Evolutionary conservation across 2,888 invertebrate genomes (phyloP).

Genomic region (Pterostichus niger): DNA sequence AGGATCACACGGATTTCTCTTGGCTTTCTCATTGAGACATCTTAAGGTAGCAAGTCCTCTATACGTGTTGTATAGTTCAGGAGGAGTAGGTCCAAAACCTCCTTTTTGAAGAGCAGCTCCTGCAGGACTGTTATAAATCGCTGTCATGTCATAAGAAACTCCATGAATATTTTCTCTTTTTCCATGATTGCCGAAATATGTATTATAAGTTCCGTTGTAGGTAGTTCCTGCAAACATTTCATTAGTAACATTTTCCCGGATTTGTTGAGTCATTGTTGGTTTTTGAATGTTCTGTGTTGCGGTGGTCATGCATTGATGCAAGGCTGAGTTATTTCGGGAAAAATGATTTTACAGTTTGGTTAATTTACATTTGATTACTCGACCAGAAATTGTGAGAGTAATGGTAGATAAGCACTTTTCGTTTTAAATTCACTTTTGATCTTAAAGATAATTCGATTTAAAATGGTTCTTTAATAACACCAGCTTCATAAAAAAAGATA

Average conservation of each 20-base stretch:
- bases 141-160: constrained; percentile 76
- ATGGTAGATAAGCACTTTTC: constrained; percentile 47
- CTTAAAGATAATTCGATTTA: constrained; percentile 43
- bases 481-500: constrained; percentile 29
- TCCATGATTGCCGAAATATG: constrained; percentile 77
- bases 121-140: constrained; percentile 75
- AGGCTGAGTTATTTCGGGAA: constrained; percentile 43
- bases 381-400: constrained; percentile 44
- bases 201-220: constrained; percentile 75
- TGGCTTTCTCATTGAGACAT: constrained; percentile 74
- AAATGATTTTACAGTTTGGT: constrained; percentile 43
- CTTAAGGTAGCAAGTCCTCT: constrained; percentile 75
- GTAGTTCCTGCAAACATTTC: constrained; percentile 71
- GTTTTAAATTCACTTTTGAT: constrained; percentile 47
- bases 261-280: constrained; percentile 10
- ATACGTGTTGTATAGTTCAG: constrained; percentile 74
- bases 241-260: background rate
- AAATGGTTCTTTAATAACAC: constrained; percentile 43
- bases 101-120: constrained; percentile 75
- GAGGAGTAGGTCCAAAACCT: constrained; percentile 74
- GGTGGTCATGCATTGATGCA: constrained; percentile 48
- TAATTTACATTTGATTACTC: constrained; percentile 52
- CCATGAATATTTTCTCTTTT: constrained; percentile 73
- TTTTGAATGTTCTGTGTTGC: constrained; percentile 12
- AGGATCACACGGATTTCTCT: constrained; percentile 76